phyloP scores from a whole-genome alignment of 2,888 invertebrate genomes.

The Acheta domesticus region DNA sequence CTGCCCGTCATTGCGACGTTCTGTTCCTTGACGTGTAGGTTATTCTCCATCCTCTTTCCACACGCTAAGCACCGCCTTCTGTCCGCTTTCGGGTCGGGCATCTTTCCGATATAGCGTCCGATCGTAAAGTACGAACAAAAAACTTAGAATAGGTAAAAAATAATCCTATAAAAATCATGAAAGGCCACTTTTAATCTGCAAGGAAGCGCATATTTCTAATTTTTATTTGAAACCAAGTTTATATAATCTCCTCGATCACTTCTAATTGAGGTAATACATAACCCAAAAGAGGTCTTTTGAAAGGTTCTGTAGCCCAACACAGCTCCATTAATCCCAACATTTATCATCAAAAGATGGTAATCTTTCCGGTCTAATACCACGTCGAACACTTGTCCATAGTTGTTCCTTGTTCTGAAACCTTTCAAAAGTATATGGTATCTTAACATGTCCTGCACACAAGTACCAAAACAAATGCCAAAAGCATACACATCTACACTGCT shows the following conservation, averaged over 20 bases:
- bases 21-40: neutral
- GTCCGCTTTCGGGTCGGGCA: too few species aligned
- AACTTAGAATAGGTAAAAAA: too few species aligned
- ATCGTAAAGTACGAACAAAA: too few species aligned
- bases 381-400: constrained; percentile 76
- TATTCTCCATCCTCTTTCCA: neutral
- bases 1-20: constrained; percentile 1
- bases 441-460: constrained; percentile 77
- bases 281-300: constrained; percentile 70
- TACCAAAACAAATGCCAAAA: constrained; percentile 91
- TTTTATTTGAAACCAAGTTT: constrained; percentile 9
- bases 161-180: too few species aligned
- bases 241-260: constrained; percentile 32
- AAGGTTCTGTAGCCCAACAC: constrained; percentile 77
- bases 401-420: constrained; percentile 82
- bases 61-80: too few species aligned
- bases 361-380: constrained; percentile 73
- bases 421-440: constrained; percentile 75
- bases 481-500: constrained; percentile 85
- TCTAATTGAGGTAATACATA: constrained; percentile 69
- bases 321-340: constrained; percentile 81
- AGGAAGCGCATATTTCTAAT: too few species aligned
- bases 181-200: too few species aligned
- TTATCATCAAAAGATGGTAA: constrained; percentile 69
- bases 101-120: too few species aligned